Evolutionary conservation across 2,888 invertebrate genomes (phyloP), one percentile per base, ranked within the genome.

Genomic region (Drosophila meridionalis): DNA sequence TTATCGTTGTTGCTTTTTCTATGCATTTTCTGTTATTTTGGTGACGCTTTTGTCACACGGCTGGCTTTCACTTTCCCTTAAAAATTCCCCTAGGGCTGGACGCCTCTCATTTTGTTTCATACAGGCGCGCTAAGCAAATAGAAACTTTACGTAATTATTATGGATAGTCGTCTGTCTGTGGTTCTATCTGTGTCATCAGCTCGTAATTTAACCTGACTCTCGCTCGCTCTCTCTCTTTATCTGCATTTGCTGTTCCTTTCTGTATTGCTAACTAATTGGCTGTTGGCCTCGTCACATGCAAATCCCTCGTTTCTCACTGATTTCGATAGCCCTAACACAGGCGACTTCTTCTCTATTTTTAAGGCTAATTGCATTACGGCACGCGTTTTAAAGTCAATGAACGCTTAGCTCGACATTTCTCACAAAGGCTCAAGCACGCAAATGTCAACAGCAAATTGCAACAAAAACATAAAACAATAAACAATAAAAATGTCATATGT

Each of bases 371-470:
- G 85, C 89, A 72, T 76, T 90, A 77, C 79, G 65, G 59, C 90
- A 85, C 85, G 85, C 78, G 87, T 69, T 90, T 87, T 76, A 86
- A 88, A 90, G 90, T 85, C 89, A 90, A 90, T 78, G 90, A 88
- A 86, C 90, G 80, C 20, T 57, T 55, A 38, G 64, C 61, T 52
- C 4, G 38, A 60, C 60, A 81, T 32, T 48, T 45, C 55, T 56
- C 62, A 34, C 48, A 65, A 73, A 47, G 20, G 28, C 36, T 7
- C 26, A 60, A 63, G 63, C 89, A 85, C 89, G 85, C 90, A 85
- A 85, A 85, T 85, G 89, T 68, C 88, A 82, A 73, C 48, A 62
- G 14, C 71, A 82, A 83, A 80, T 83, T 80, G 69, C 60, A 28
- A 57, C 68, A 62, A 65, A 30, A 69, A 30, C n/a, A 40, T 11